Base-by-base conservation (phyloP, 2,113 vertebrate genomes). In the Gnathonemus longibarbis region DNA sequence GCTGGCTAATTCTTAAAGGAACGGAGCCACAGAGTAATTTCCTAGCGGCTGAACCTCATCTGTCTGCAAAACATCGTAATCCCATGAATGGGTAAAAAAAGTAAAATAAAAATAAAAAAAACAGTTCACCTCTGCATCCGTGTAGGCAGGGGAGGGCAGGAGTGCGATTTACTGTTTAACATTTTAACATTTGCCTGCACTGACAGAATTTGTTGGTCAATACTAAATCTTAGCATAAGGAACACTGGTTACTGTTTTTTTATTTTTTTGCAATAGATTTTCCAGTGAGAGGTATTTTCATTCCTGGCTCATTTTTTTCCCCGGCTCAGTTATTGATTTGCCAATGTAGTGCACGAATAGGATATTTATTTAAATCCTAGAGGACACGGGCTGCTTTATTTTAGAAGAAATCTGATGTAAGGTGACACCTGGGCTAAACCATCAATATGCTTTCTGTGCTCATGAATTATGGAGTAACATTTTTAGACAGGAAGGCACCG, bases 391-490 rank as follows among this genome's bases (percentile, higher is more conserved):
- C 11, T 53, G 49, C 74, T 74, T 31, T 31, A 88, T 66, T 70
- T 74, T 88, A 27, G 0, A 24, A 70, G 21, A 83, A 24, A 45
- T 52, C 35, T 89, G n/a, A 56, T 42, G 31, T 35, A 39, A 89
- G 45, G 8, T 15, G 48, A 53, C 85, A 87, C 27, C 85, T 53
- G 7, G 11, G 27, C 31, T 53, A 87, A 87, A 87, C 50, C n/a
- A 53, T 56, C 50, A 87, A 53, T 50, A 17, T 53, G 31, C 6
- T 87, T n/a, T 53, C 31, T 56, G 50, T 52, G 35, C 85, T 56
- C 50, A 87, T 56, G 85, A 53, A 87, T 87, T 53, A 56, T 87
- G 85, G 85, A 87, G 31, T 87, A 19, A 15, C n/a, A 6, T 87
- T 70, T 87, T 88, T 46, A 62, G 17, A 53, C 50, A 19, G 27